Evolutionary conservation across 1,140 invertebrate species (phyloP), one percentile per base, ranked within the genome.

Genomic region (Patella vulgata): DNA sequence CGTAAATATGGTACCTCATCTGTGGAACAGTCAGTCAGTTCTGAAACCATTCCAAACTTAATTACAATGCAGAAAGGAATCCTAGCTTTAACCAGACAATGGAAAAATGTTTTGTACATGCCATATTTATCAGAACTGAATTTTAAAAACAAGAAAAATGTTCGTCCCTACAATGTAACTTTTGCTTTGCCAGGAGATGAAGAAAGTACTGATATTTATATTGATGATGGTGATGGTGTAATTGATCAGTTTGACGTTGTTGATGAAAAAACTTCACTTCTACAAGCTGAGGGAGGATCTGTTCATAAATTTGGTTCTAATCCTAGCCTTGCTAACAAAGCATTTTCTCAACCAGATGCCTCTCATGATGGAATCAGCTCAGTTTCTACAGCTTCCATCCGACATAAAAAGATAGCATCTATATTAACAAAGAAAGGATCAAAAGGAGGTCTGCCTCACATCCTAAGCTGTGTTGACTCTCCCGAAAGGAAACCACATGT

Each of bases 71-170:
- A 94, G 70, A 82, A 94, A 89, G 94, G 93, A n/a, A 90, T 96
- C 21, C 91, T 96, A 78, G 93, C 95, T 46, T 80, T 98, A 21
- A 96, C 93, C 74, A 88, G 95, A 2, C 95, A 98, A 79, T 98
- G 96, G 96, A 98, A 98, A 84, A 97, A 96, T 82, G 92, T 95
- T 3, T 84, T 98, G 2, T 97, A 97, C 78, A 97, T 96, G 69
- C 96, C 96, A 0, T 86, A 96, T 48, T 85, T 97, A 36, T 87
- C 95, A 52, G 93, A 97, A 73, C 92, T 95, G 17, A 71, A 74
- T 43, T 80, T 82, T 75, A 86, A 84, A 60, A 70, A 81, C 11
- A 78, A 78, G 55, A 95, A 94, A 86, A 90, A 89, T 52, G 91
- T 93, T 78, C 91, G 93, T 17, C 82, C 84, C 0, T 87, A 94